Base-by-base conservation (phyloP, 23 tunicate species). In the Oikopleura albicans region DNA sequence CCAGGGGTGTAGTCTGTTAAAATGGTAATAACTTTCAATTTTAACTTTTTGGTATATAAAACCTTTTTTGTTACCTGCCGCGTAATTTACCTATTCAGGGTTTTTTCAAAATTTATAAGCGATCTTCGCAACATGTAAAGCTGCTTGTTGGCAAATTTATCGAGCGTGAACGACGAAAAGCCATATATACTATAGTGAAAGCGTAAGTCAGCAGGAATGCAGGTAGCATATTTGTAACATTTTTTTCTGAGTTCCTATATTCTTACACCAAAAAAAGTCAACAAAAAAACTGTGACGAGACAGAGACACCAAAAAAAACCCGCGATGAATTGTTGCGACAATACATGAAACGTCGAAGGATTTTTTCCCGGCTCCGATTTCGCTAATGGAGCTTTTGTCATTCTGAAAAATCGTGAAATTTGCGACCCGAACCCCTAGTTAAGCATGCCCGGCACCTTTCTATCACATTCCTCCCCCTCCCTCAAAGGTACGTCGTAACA, bases 141-240 rank as follows among this genome's bases (percentile, higher is more conserved):
- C 88, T 91, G 40, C 90, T 95, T n/a, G 88, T 95, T 87, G 99
- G 91, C 84, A 95, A 95, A 83, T 95, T 95, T 66, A 89, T 79
- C 4, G 86, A 85, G 0, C 49, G 99, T 37, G 99, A 95, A 86
- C 76, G 99, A 75, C 90, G 86, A 76, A 39, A 63, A 37, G 99
- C 97, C 27, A 57, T 95, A 22, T 71, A 87, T 38, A 83, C 57
- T 83, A 88, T 93, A 4, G 84, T 86, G 33, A 93, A 88, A 88
- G 98, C 94, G 98, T 93, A 90, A 90, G 98, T 93, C 2, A 12
- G 79, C 79, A 71, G 79, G 79, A 4, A 2, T 12, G 79, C 63
- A 49, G 63, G 63, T 49, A 8, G 63, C 63, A 36, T 83, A 34
- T 36, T 39, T 39, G 4, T 33, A 38, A 39, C 39, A 34, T 76